Evolutionary conservation across 2,113 vertebrate genomes (phyloP), one percentile per base, ranked within the genome.

Genomic region (Riparia riparia): DNA sequence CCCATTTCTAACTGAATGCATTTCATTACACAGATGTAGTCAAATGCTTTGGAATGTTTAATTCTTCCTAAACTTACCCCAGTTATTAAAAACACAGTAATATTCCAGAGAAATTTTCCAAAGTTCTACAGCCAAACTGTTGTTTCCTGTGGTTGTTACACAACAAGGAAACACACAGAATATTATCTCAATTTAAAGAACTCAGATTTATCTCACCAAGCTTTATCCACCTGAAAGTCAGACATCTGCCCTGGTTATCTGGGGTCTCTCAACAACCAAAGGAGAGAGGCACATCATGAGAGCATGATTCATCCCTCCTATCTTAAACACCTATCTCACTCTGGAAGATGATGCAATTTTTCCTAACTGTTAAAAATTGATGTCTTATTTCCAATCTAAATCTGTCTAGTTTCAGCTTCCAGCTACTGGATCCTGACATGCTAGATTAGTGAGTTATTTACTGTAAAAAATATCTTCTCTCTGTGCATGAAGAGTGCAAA

Each of bases 381-480:
- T 81, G 71, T 86, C 85, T 88, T 94, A 63, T 80, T 97, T 95
- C 74, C 90, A 93, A 70, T 96, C 73, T 60, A 93, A 95, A 95
- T 93, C 95, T 92, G 68, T 58, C 91, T 87, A 60, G 61, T 53
- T 90, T 70, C 79, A 58, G 74, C 89, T 95, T 89, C 64, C 68
- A 78, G 68, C 60, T 81, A 63, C 47, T 90, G 47, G 68, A 79
- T 86, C 58, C 82, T 96, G 93, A 85, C 90, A 93, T 77, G 82
- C 63, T 66, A 85, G 84, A 93, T 96, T 92, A 94, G 85, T 80
- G 82, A 93, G 74, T 58, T 93, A 82, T 91, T 96, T 96, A 70
- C 85, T 37, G 50, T 73, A 82, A 95, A 79, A 95, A 71, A 89
- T 64, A 72, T 50, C 63, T 82, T 50, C 81, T 72, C 29, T 77